Conservation (phyloP, 2,888 invertebrate genomes). For the Drosophila flavopinicola region DNA sequence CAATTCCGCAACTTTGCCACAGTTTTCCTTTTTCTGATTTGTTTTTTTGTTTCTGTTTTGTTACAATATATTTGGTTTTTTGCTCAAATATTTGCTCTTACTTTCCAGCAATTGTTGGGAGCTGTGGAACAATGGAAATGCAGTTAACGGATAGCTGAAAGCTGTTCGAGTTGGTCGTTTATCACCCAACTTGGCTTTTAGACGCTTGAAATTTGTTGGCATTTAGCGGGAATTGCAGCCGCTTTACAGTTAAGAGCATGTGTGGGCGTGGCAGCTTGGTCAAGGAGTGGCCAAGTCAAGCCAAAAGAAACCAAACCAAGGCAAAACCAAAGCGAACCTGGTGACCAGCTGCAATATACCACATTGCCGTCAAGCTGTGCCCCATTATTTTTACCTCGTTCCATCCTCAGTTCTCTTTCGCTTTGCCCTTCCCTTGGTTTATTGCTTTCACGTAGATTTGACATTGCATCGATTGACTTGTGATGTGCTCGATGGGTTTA, state of each 20-base stretch:
- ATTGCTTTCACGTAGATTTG: constrained; percentile 47
- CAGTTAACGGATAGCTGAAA: constrained; percentile 22
- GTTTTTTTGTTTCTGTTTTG: neutral
- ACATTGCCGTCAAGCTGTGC: constrained; percentile 39
- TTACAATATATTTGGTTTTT: constrained; percentile 5
- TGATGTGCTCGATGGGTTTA: constrained; percentile 29
- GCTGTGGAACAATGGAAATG: constrained; percentile 33
- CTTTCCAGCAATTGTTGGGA: constrained; percentile 18
- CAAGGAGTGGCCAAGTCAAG: constrained; percentile 41
- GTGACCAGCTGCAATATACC: constrained; percentile 16
- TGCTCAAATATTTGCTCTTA: constrained; percentile 31
- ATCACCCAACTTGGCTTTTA: constrained; percentile 35
- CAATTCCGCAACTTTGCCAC: constrained; percentile 24
- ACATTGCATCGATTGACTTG: constrained; percentile 70
- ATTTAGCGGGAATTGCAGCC: constrained; percentile 43
- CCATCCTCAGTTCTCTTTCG: neutral
- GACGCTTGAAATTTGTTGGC: constrained; percentile 47
- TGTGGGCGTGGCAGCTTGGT: constrained; percentile 37
- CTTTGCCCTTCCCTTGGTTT: neutral
- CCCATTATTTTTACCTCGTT: constrained; percentile 16
- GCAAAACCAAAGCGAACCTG: neutral
- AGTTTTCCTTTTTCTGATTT: neutral
- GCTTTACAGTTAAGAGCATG: constrained; percentile 40
- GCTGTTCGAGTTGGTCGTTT: constrained; percentile 19
- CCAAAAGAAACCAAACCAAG: neutral